Conservation (phyloP, 2,797 vertebrate genomes). For the Nannoperca obscura region DNA sequence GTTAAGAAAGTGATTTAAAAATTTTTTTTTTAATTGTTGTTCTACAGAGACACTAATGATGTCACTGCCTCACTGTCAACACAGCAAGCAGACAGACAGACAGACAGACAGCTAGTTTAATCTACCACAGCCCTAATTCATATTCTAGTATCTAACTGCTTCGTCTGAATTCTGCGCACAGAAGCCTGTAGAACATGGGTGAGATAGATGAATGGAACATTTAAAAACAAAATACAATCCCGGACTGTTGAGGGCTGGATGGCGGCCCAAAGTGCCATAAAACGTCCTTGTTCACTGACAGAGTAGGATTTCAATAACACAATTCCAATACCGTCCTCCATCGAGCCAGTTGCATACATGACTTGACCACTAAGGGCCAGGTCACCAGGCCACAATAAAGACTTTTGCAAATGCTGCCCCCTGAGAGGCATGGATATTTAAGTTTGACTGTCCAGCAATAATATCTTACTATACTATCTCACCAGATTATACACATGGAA, state of each 20-base stretch:
- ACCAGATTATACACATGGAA: constrained; percentile 17
- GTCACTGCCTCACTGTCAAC: constrained; percentile 70
- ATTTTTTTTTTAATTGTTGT: constrained; percentile 34
- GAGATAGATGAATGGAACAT: constrained; percentile 85
- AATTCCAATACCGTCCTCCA: constrained; percentile 78
- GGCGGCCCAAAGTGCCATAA: constrained; percentile 80
- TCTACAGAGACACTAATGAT: constrained; percentile 62
- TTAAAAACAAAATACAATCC: constrained; percentile 86
- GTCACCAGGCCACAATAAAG: constrained; percentile 55
- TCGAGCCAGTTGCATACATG: constrained; percentile 72
- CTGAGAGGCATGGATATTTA: constrained; percentile 1
- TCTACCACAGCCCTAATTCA: constrained; percentile 76
- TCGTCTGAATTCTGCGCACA: constrained; percentile 80
- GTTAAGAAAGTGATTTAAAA: constrained; percentile 47
- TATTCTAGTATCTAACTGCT: constrained; percentile 77
- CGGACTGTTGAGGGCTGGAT: constrained; percentile 81
- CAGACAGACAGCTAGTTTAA: constrained; percentile 63
- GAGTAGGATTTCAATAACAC: constrained; percentile 82
- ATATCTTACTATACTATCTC: constrained; percentile 9
- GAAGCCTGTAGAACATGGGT: constrained; percentile 82
- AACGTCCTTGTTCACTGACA: constrained; percentile 81
- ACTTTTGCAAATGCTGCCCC: constrained; percentile 30
- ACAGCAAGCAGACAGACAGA: constrained; percentile 54
- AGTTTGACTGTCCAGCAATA: constrained; percentile 17
- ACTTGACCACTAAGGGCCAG: constrained; percentile 70